phyloP scores from a whole-genome alignment of 2,113 vertebrate species.

The Rhizomys pruinosus region DNA sequence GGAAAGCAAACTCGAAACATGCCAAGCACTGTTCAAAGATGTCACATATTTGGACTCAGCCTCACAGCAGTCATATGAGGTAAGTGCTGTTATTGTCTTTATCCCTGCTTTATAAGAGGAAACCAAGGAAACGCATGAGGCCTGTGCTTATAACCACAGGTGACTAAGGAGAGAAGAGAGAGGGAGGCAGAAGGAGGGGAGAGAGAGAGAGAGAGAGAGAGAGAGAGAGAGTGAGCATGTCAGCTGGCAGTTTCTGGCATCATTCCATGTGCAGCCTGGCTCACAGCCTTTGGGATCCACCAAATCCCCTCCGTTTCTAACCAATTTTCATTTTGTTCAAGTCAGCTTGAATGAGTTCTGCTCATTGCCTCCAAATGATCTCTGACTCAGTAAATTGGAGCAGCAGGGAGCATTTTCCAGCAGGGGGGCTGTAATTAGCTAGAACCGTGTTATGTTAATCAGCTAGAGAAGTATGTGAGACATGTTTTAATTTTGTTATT shows the following conservation, averaged over 20 bases:
- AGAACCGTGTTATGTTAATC: constrained; percentile 64
- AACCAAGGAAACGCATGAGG: background rate
- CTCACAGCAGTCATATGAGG: background rate
- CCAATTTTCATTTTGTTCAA: constrained; percentile 56
- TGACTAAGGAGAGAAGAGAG: background rate
- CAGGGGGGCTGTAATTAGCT: constrained; percentile 60
- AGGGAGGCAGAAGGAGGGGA: background rate
- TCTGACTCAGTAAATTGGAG: constrained; percentile 65
- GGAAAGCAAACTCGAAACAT: constrained; percentile 8
- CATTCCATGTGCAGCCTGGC: background rate
- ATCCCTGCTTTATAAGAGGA: constrained; percentile 12
- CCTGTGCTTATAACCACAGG: background rate
- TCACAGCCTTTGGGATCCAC: constrained; percentile 25
- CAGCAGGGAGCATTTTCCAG: constrained; percentile 58
- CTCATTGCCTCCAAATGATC: constrained; percentile 68
- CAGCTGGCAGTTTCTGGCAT: background rate
- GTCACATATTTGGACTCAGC: background rate
- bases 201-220: background rate
- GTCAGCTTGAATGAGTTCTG: constrained; percentile 59
- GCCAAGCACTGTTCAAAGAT: background rate
- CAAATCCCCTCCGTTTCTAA: constrained; percentile 48
- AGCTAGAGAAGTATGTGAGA: constrained; percentile 62
- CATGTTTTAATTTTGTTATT: constrained; percentile 72
- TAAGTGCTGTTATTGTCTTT: background rate
- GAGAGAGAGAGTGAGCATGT: background rate